Conservation (phyloP, 1,140 invertebrate species). For the Eumaeus atala region DNA sequence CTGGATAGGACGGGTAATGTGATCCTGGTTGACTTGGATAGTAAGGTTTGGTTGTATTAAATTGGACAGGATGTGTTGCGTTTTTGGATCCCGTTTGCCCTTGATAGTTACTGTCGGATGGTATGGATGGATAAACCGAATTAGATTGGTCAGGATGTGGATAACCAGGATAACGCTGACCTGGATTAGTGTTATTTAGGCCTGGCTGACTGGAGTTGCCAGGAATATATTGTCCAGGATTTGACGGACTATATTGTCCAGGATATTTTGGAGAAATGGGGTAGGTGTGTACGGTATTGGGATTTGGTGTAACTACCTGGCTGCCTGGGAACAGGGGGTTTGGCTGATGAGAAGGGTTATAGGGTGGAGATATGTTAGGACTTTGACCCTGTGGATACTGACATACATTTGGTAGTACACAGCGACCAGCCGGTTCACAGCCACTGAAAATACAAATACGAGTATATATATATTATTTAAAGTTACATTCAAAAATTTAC, state of each 20-base stretch:
- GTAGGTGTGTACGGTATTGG: constrained; percentile 2
- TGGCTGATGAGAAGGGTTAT: constrained; percentile 17
- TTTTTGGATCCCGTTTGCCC: constrained; percentile 13
- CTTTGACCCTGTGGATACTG: constrained; percentile 29
- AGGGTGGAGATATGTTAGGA: constrained; percentile 19
- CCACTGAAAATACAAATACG: constrained; percentile 42
- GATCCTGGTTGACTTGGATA: not conserved
- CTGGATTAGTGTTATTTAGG: not conserved
- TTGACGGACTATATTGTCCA: not conserved
- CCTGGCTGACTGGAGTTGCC: not conserved
- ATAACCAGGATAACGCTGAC: constrained; percentile 11
- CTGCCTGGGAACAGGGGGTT: constrained; percentile 27
- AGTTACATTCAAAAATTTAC: too few relatives aligned
- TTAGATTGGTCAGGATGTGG: constrained; percentile 14
- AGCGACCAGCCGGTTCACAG: constrained; percentile 70
- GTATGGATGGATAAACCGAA: not conserved
- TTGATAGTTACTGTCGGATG: constrained; percentile 5
- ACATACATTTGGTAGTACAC: constrained; percentile 75
- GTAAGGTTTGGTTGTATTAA: not conserved
- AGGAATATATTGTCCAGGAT: not conserved
- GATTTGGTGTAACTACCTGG: constrained; percentile 13
- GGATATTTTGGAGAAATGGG: constrained; percentile 15
- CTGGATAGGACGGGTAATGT: constrained; percentile 12
- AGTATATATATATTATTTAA: too few relatives aligned
- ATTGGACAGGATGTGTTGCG: constrained; percentile 14